Evolutionary conservation across 2,888 invertebrate species (phyloP).

Genomic region (Mylabris sibirica): DNA sequence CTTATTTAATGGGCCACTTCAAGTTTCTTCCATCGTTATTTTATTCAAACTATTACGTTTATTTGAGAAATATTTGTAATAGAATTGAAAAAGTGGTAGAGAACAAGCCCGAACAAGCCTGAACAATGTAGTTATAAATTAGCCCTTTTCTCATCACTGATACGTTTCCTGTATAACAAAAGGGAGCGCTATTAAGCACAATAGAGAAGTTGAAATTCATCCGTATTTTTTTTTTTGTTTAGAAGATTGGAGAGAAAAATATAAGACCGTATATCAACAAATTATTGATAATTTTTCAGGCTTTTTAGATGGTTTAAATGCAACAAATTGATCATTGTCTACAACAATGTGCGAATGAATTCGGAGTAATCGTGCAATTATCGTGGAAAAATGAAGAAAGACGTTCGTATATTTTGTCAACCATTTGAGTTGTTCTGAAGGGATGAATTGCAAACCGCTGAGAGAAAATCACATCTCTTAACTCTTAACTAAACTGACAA

Average conservation of each 20-base stretch:
- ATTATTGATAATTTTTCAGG: background rate
- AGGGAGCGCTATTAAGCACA: background rate
- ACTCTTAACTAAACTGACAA: background rate
- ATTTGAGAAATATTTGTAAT: background rate
- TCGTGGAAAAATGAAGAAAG: background rate
- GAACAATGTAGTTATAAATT: constrained; percentile 13
- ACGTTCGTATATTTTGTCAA: background rate
- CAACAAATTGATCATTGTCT: background rate
- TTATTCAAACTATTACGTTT: constrained; percentile 28
- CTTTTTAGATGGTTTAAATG: background rate
- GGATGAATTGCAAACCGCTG: background rate
- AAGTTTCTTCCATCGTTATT: constrained; percentile 25
- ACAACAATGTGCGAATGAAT: background rate
- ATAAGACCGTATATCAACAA: background rate
- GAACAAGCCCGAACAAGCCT: constrained; percentile 2
- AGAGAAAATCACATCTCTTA: background rate
- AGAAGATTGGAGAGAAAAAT: background rate
- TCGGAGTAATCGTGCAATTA: background rate
- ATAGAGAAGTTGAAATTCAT: background rate
- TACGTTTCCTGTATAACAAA: background rate
- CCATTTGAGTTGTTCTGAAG: background rate
- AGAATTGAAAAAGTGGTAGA: background rate
- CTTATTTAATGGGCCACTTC: constrained; percentile 32
- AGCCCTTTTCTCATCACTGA: constrained; percentile 8
- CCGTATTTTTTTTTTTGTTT: background rate